Percentiles rank a stretch among this genome's conserved stretches.
Conservation (phyloP, 1,140 invertebrate species). For the Sitodiplosis mosellana region DNA sequence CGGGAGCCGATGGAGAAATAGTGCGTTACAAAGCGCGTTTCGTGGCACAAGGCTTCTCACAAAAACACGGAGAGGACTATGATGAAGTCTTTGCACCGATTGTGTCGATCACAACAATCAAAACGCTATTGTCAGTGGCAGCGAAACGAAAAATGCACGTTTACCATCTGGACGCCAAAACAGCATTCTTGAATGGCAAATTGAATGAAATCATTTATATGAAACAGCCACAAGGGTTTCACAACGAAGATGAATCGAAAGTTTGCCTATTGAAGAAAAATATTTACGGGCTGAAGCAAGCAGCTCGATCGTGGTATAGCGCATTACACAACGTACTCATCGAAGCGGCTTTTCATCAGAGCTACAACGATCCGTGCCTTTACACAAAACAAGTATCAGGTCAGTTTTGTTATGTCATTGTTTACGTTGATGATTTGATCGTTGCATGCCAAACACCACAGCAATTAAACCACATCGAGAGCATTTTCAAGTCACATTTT, state of each 20-base stretch:
- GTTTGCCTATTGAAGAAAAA: slow-evolving; percentile 18
- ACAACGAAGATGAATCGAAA: slow-evolving; percentile 9
- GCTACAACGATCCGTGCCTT: slow-evolving; percentile 8
- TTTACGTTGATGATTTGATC: slow-evolving; percentile 9
- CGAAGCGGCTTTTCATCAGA: slow-evolving; percentile 5
- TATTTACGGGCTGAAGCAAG: slow-evolving; percentile 27
- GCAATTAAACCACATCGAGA: too few species aligned
- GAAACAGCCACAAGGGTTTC: slow-evolving; percentile 16
- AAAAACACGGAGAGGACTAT: slow-evolving; percentile 1
- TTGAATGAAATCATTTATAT: slow-evolving; percentile 23
- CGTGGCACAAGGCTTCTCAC: slow-evolving; percentile 18
- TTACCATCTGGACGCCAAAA: slow-evolving; percentile 12
- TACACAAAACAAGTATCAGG: slow-evolving; percentile 4
- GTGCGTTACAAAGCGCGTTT: slow-evolving; percentile 10
- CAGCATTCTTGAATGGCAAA: slow-evolving; percentile 21
- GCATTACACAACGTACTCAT: slow-evolving; percentile 7
- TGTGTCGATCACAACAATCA: slow-evolving; percentile 8
- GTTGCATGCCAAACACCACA: too few species aligned
- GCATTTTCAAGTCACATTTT: slow-evolving; percentile 6
- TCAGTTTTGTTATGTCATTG: slow-evolving; percentile 1
- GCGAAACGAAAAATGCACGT: slow-evolving; percentile 4
- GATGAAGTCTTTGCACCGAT: slow-evolving; percentile 1
- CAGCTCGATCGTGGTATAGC: slow-evolving; percentile 23
- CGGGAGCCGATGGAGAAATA: slow-evolving; percentile 5
- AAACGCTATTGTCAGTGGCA: slow-evolving; percentile 8